Base-by-base conservation (phyloP, 2,888 invertebrate species). In the Sabatieria punctata region DNA sequence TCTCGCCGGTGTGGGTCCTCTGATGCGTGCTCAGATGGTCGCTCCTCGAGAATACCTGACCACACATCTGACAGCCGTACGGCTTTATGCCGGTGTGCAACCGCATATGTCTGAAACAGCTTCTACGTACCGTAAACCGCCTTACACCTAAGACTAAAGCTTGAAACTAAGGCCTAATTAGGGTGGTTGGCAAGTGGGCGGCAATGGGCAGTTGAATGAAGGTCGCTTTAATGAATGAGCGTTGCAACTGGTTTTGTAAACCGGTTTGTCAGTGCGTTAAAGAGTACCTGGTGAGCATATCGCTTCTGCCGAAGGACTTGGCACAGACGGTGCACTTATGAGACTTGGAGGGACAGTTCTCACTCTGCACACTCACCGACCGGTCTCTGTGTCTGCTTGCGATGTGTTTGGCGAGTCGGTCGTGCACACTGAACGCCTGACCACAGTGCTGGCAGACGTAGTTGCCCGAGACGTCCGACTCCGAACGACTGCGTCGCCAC, bases 11-110 rank as follows among this genome's bases (percentile, higher is more conserved):
- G 71, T 95, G 93, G 1, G 95, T 97, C 57, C 95, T 75, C 69
- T 88, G 88, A 71, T 97, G 97, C 25, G 95, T 97, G 57, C 86
- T 86, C 51, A 97, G 74, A 67, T 97, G 97, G 66, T 97, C 97
- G n/a, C 89, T 89, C 52, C 97, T 78, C 15, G 70, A 68, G 54
- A 71, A 70, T 42, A 67, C 66, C 49, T 69, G 65, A 1, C 62
- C 61, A 52, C 65, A 66, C 13, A 65, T 79, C 33, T 80, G 75
- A 71, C 97, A 97, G 48, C 88, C 85, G 73, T 97, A 97, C 2
- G 95, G 95, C 69, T 95, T 95, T 50, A 89, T 77, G 30, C 97
- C 97, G 4, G 89, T 95, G 71, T 97, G 97, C 40, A 95, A 76
- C 38, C 97, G 77, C 78, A 89, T 88, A 73, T 99, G 97, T 46